Evolutionary conservation across 1,140 invertebrate genomes (phyloP).

Genomic region (Ceratina calcarata): DNA sequence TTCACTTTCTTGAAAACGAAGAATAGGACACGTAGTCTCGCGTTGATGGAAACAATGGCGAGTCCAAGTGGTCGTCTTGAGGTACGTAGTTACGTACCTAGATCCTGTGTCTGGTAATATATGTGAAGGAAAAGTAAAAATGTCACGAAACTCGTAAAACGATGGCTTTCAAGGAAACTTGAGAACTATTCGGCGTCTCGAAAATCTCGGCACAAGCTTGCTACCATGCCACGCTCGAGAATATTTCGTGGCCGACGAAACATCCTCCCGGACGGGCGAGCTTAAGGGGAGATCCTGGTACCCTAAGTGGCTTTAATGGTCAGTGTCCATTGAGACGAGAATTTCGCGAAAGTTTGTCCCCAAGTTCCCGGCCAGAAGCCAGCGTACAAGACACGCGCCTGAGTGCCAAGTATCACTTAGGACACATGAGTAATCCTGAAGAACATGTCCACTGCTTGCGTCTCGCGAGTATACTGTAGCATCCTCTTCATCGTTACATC

Average conservation of each 20-base stretch:
- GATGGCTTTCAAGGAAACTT: slow-evolving; percentile 16
- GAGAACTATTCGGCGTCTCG: not conserved
- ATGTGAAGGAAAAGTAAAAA: slow-evolving; percentile 12
- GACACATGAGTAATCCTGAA: slow-evolving; percentile 45
- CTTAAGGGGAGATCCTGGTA: slow-evolving; percentile 34
- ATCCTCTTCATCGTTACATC: too few relatives aligned
- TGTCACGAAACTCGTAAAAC: slow-evolving; percentile 6
- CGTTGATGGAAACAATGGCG: not conserved
- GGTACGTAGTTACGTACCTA: not conserved
- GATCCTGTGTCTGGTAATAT: not conserved
- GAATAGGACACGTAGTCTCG: slow-evolving; percentile 5
- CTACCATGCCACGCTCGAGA: not conserved
- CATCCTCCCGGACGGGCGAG: slow-evolving; percentile 2
- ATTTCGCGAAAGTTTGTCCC: slow-evolving; percentile 53
- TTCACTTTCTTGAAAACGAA: not conserved
- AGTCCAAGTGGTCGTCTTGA: not conserved
- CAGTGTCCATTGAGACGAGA: slow-evolving; percentile 52
- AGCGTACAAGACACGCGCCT: slow-evolving; percentile 31
- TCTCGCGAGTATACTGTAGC: too few relatives aligned
- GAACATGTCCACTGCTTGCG: slow-evolving; percentile 20
- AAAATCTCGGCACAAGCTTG: slow-evolving; percentile 9
- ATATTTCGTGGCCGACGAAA: slow-evolving; percentile 36
- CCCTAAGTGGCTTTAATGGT: slow-evolving; percentile 54
- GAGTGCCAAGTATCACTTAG: slow-evolving; percentile 45
- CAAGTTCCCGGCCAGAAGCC: slow-evolving; percentile 33